Base-by-base conservation (phyloP, 1,140 invertebrate species). In the Sarcophaga peregrina region DNA sequence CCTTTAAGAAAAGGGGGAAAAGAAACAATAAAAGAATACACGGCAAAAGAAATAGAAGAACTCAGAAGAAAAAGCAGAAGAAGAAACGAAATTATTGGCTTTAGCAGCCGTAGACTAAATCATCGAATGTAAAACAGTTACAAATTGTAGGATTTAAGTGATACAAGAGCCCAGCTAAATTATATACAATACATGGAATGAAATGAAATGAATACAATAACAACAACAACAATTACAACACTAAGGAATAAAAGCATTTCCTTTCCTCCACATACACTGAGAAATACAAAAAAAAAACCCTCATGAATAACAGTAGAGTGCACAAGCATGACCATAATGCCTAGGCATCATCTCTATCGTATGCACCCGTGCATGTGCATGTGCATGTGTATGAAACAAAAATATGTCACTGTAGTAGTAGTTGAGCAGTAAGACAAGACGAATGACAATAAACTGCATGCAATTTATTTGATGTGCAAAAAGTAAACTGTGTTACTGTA, bases 391-490 rank as follows among this genome's bases (percentile, higher is more conserved):
- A 5, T 10, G 58, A 3, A 25, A 20, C 20, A 72, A 72, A 72
- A 72, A 72, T 7, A 20, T 72, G 37, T 72, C 37, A 72, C 20
- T 72, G 20, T 25, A 72, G 20, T 25, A 72, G 20, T 74, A 45
- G 20, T 9, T 6, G 68, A 73, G 20, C 1, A 47, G 75, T 20
- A 78, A 17, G n/a, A 17, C 47, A 78, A 78, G 75, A 78, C 75
- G 75, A 78, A 78, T 78, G 75, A 78, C 75, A 78, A 78, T 78
- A 78, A 78, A 78, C 75, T 78, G 75, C 75, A 78, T 50, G 75
- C 75, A 52, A 78, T 78, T 78, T 78, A 50, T 78, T 78, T 78
- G 47, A 50, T 17, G 11, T 50, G 4, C 25, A 50, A 78, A 78
- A 17, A n/a, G 1, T 25, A 72, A 20, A 72, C 20, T 17, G 17